Evolutionary conservation across 2,888 invertebrate genomes (phyloP).

Genomic region (Machimus atricapillus): DNA sequence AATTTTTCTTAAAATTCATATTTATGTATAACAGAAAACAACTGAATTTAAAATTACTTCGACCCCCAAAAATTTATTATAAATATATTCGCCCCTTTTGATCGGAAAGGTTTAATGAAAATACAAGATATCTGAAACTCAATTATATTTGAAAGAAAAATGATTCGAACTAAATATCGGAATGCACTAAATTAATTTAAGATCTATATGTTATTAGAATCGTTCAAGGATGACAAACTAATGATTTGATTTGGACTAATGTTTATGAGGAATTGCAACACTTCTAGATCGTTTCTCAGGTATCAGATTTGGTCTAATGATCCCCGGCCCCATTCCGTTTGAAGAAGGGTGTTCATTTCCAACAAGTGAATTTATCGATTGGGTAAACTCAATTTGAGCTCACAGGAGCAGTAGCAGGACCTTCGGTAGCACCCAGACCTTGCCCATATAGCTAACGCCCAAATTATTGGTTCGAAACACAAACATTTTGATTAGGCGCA

Average conservation of each 20-base stretch:
- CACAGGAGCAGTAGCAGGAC: neutral
- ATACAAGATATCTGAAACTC: too few relatives aligned
- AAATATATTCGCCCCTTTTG: too few relatives aligned
- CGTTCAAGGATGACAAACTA: neutral
- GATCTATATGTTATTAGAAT: neutral
- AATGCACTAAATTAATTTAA: neutral
- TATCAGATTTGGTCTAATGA: neutral
- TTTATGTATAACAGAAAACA: too few relatives aligned
- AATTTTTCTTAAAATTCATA: too few relatives aligned
- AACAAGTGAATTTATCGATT: neutral
- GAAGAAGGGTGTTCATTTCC: neutral
- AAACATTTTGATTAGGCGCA: slow-evolving; percentile 18
- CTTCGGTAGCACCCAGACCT: neutral
- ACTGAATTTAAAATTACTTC: too few relatives aligned
- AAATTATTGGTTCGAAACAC: slow-evolving; percentile 23
- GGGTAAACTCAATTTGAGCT: neutral
- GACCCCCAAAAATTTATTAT: too few relatives aligned
- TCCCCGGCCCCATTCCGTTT: neutral
- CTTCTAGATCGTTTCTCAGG: neutral
- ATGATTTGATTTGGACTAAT: neutral
- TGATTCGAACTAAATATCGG: too few relatives aligned
- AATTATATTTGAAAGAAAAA: too few relatives aligned
- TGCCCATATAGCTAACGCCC: neutral
- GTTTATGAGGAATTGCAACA: neutral
- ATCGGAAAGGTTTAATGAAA: too few relatives aligned